Base-by-base conservation (phyloP, 2,888 invertebrate species). In the Leptothorax acervorum region DNA sequence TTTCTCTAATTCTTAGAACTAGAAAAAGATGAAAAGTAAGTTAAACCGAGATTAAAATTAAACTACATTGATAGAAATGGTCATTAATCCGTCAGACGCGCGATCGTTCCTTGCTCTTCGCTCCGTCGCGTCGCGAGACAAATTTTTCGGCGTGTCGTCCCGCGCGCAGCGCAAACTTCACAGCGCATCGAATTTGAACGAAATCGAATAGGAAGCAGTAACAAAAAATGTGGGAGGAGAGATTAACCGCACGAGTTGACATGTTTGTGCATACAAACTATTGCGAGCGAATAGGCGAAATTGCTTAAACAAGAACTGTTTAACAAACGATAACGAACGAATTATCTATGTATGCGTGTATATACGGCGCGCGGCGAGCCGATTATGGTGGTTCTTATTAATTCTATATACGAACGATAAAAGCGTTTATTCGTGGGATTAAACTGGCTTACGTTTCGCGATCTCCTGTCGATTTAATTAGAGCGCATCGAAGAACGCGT, bases 381-480 rank as follows among this genome's bases (percentile, higher is more conserved):
- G 18, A 45, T 45, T 65, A 65, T 66, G 31, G 18, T 3, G 45
- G 1, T 45, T 66, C 28, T 28, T 23, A 23, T 23, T 23, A 23
- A 23, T 66, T 8, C 1, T n/a, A 2, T n/a, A 2, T 62, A 11
- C 23, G 15, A 31, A 31, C 8, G 2, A 31, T 62, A 62, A 68
- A 62, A 68, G 48, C 18, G 18, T 48, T 48, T 48, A 5, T 48
- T 31, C 0, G 4, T 11, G 8, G 3, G 8, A 31, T 28, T 18
- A 31, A 31, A 11, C 4, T 9, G 48, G 4, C 1, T 1, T 18
- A 31, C 18, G 28, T 68, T 68, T 48, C 18, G 23, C 31, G 45
- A 31, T 48, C 28, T 48, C 11, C 9, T 28, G 45, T 48, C 31
- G 48, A 68, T 68, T 68, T 48, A 31, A 66, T 68, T 68, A 68